Evolutionary conservation across 2,888 invertebrate genomes (phyloP).

Genomic region (Acheta domesticus): DNA sequence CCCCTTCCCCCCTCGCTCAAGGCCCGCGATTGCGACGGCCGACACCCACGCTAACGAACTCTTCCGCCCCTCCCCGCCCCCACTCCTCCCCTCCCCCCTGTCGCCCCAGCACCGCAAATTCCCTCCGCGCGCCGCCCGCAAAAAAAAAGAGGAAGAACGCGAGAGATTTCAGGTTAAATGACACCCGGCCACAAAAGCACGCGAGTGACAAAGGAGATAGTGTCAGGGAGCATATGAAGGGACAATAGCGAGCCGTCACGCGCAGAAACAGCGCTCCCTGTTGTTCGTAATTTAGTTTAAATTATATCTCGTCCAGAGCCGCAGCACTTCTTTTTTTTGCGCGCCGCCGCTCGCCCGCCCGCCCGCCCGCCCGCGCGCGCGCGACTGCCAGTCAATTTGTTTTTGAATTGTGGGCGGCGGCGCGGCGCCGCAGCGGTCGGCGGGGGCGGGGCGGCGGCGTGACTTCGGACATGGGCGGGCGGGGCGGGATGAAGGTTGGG

Average conservation of each 20-base stretch:
- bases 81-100: not conserved
- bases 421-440: no score
- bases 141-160: not conserved
- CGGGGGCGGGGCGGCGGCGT: no score
- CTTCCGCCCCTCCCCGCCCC: no score
- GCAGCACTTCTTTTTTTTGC: not conserved
- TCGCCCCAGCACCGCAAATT: not conserved
- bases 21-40: no score
- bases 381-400: slow-evolving; percentile 7
- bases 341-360: no score
- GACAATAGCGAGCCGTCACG: not conserved
- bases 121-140: slow-evolving; percentile 3
- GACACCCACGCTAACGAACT: no score
- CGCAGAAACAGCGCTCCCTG: slow-evolving; percentile 10
- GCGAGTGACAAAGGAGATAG: slow-evolving; percentile 10
- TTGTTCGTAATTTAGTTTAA: slow-evolving; percentile 18
- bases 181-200: slow-evolving; percentile 9
- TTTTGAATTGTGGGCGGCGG: not conserved
- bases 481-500: no score
- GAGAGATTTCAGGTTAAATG: slow-evolving; percentile 18
- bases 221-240: slow-evolving; percentile 18
- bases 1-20: no score
- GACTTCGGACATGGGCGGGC: no score
- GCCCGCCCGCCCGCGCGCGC: not conserved
- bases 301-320: not conserved